Conservation (phyloP, 2,113 vertebrate genomes). For the Ranitomeya variabilis region DNA sequence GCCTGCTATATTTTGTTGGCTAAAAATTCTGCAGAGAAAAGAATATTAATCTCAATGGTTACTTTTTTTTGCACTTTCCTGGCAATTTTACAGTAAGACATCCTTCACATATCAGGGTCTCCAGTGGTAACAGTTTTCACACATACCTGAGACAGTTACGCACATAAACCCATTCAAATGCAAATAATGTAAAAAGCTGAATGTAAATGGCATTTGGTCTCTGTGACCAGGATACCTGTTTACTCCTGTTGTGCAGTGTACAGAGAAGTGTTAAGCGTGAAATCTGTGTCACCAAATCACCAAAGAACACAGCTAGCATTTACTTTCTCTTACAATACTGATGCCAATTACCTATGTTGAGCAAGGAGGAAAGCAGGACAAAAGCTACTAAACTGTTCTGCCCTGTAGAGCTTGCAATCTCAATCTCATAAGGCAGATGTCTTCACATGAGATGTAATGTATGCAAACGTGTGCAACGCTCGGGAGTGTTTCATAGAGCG, state of each 20-base stretch:
- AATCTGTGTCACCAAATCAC: slow-evolving; percentile 47
- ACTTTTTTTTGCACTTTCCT: too few relatives aligned
- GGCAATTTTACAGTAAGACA: too few relatives aligned
- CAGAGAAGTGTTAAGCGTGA: slow-evolving; percentile 41
- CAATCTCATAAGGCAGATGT: neutral
- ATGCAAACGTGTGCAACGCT: neutral
- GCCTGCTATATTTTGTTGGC: too few relatives aligned
- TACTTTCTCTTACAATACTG: slow-evolving; percentile 45
- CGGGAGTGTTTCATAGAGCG: neutral
- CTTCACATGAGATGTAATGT: neutral
- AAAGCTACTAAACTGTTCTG: neutral
- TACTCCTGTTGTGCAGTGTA: slow-evolving; percentile 48
- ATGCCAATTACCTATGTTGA: neutral
- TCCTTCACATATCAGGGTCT: too few relatives aligned
- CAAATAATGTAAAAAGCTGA: slow-evolving; percentile 40
- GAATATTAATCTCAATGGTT: too few relatives aligned
- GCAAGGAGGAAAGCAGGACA: neutral
- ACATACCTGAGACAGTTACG: too few relatives aligned
- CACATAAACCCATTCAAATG: too few relatives aligned
- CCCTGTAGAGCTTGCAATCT: slow-evolving; percentile 23
- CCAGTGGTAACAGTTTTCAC: too few relatives aligned
- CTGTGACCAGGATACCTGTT: slow-evolving; percentile 51
- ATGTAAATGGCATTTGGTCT: slow-evolving; percentile 50
- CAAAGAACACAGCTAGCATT: slow-evolving; percentile 32
- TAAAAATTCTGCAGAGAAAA: too few relatives aligned